Evolutionary conservation across 1,140 invertebrate species (phyloP), one percentile per base, ranked within the genome.

Genomic region (Microplitis mediator): DNA sequence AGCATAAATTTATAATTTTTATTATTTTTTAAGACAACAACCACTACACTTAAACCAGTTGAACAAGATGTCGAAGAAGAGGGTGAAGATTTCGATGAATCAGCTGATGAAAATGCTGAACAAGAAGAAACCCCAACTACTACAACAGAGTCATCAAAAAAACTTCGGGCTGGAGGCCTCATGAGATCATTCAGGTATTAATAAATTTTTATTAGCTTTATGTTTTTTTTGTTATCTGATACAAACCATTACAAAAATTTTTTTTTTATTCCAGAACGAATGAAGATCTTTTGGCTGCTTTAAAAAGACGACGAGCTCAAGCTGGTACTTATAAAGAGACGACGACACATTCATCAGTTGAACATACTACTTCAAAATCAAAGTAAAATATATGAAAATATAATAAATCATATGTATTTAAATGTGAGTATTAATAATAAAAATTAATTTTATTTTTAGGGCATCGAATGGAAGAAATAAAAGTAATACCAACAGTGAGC

Each of bases 261-360:
- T 67, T 4, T 34, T 65, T 74, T 65, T 50, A n/a, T 2, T 92
- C 91, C 85, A 89, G 92, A 77, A 92, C 91, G 77, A 93, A 93
- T 80, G 91, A 92, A 54, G 92, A 93, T 76, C 87, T 93, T 14
- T 82, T 93, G 54, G 92, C 90, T 66, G 90, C 91, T 2, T 82
- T 93, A 63, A 93, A 93, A 81, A 89, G 90, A 72, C 87, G 91
- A 75, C 88, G 86, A 80, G 89, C 89, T 79, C 89, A 89, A 82
- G 88, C 69, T 0, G 79, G 79, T 32, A 65, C 71, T 64, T 74
- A 78, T 14, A 75, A 74, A 39, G 78, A 81, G 16, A 45, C 75
- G 5, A 50, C 77, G 5, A 75, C 76, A 6, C 78, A 67, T 56
- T 9, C 76, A 16, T 61, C 76, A 23, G 11, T 73, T 9, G 82